Evolutionary conservation across 2,113 vertebrate species (phyloP).

Genomic region (Dromiciops gliroides): DNA sequence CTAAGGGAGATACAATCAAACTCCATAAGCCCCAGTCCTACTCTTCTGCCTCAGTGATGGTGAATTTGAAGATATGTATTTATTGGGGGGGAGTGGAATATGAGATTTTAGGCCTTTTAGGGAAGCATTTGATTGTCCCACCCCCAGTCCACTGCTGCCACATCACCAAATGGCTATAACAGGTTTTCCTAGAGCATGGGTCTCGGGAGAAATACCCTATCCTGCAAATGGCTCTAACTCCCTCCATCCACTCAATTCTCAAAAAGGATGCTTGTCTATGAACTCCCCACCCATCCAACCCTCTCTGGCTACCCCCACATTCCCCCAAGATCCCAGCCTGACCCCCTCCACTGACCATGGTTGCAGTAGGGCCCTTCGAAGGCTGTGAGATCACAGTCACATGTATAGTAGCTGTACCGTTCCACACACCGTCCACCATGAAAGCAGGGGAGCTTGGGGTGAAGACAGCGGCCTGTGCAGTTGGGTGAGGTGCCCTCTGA

Average conservation of each 20-base stretch:
- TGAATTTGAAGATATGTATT: neutral
- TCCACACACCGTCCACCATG: conserved; percentile 95
- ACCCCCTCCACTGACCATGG: conserved; percentile 85
- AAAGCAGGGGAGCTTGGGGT: conserved; percentile 91
- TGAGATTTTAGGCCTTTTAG: neutral
- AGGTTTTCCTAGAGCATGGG: neutral
- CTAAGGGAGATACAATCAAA: neutral
- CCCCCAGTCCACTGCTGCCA: neutral
- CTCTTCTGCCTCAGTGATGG: neutral
- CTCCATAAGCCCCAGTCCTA: neutral
- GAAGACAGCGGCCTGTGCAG: conserved; percentile 93
- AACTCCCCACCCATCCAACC: neutral
- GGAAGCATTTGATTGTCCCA: neutral
- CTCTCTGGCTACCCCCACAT: neutral
- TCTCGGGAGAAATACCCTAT: neutral
- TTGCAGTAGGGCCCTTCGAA: conserved; percentile 97
- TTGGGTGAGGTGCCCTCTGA: conserved; percentile 92
- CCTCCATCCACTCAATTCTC: neutral
- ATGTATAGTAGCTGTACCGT: conserved; percentile 94
- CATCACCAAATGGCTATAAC: neutral
- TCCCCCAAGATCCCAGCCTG: neutral
- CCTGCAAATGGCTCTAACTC: neutral
- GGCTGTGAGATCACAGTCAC: conserved; percentile 95
- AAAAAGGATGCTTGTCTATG: neutral
- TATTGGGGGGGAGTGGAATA: neutral